phyloP scores from a whole-genome alignment of 2,888 invertebrate genomes.

The Apodemia zela region DNA sequence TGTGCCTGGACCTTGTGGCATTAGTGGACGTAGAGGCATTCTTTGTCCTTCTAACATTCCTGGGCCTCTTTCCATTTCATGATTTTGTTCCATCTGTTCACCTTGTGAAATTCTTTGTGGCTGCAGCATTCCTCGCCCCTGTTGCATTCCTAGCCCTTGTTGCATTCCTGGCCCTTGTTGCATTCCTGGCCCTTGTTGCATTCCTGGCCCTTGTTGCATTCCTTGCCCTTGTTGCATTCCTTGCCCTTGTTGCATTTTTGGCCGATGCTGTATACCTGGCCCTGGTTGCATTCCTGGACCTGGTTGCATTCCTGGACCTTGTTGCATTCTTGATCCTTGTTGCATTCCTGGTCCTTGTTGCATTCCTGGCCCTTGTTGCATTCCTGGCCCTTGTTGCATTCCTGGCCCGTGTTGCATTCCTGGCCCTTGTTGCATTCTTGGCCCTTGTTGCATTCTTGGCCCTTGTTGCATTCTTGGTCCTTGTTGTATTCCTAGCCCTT shows the following conservation, averaged over 20 bases:
- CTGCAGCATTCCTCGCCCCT: neutral
- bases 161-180: neutral
- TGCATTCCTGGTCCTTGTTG: neutral
- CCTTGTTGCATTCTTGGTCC: neutral
- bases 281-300: neutral
- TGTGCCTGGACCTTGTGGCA: conserved; percentile 7
- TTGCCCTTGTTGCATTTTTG: neutral
- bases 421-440: too few relatives aligned
- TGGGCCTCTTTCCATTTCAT: neutral
- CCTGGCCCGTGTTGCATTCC: conserved; percentile 31
- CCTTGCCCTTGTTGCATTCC: neutral
- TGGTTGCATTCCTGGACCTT: neutral
- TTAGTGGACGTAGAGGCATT: neutral
- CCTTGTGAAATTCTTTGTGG: neutral
- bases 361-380: neutral
- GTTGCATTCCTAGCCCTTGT: neutral
- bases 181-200: neutral
- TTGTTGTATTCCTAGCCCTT: neutral
- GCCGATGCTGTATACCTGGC: neutral
- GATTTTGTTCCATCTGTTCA: neutral
- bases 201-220: neutral
- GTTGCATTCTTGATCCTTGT: neutral
- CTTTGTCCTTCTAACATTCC: neutral
- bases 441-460: too few relatives aligned
- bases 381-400: neutral